Conservation (phyloP, 2,113 vertebrate species). For the Pseudolaguvia tuberculata region DNA sequence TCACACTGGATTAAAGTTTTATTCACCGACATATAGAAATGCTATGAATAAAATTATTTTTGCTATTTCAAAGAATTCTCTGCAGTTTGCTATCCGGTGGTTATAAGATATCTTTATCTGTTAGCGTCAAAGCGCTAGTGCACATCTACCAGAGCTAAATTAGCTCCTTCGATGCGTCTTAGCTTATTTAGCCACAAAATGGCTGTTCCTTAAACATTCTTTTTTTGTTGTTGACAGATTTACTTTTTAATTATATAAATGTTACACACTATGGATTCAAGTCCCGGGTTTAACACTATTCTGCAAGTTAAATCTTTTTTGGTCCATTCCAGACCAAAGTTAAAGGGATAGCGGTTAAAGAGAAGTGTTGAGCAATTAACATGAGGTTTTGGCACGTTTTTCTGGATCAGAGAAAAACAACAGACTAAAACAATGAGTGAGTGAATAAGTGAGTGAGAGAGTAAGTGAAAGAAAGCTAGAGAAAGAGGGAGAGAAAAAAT, state of each 20-base stretch:
- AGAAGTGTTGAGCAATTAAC: conserved; percentile 30
- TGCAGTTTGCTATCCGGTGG: background rate
- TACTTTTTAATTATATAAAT: background rate
- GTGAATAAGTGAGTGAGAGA: no score
- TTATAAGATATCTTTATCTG: background rate
- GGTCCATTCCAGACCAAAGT: background rate
- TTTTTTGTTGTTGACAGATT: no score
- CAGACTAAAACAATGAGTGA: background rate
- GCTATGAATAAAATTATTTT: background rate
- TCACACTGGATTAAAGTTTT: background rate
- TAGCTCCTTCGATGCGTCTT: background rate
- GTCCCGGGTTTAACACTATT: background rate
- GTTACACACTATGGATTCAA: no score
- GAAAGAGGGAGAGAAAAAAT: background rate
- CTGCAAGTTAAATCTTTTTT: background rate
- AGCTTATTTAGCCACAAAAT: no score
- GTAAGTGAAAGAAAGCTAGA: no score
- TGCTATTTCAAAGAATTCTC: background rate
- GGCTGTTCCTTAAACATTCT: background rate
- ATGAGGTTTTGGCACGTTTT: conserved; percentile 10
- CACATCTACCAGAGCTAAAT: conserved; percentile 12
- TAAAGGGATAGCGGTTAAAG: conserved; percentile 39
- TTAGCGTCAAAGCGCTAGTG: conserved; percentile 16
- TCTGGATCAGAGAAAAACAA: background rate
- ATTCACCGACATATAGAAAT: background rate